Percentiles rank a stretch among this genome's conserved stretches.
Conservation (phyloP, 2,113 vertebrate genomes). For the Felis catus region DNA sequence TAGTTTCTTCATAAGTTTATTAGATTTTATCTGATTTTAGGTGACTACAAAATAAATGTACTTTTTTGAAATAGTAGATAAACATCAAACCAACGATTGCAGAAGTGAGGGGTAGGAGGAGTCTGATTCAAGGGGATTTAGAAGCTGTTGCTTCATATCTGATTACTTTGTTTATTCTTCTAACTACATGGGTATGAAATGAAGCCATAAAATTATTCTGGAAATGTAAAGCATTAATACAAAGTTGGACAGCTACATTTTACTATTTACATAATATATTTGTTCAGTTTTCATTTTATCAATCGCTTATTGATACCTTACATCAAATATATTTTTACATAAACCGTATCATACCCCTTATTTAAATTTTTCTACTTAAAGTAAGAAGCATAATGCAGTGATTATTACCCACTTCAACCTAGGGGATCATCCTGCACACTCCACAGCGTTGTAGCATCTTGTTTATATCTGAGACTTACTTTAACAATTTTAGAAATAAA, state of each 20-base stretch:
- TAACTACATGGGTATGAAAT: not conserved
- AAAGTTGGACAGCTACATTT: not conserved
- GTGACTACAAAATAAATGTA: not conserved
- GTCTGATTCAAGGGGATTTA: not conserved
- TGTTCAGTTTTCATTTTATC: not conserved
- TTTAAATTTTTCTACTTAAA: constrained; percentile 57
- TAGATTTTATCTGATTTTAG: not conserved
- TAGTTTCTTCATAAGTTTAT: not conserved
- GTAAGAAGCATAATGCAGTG: not conserved
- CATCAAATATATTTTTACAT: not conserved
- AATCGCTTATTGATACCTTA: not conserved
- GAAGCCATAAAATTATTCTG: not conserved
- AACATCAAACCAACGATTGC: not conserved
- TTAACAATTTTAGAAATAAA: constrained; percentile 76
- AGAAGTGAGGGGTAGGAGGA: not conserved
- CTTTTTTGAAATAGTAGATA: not conserved
- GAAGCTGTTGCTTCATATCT: not conserved
- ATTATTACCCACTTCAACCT: constrained; percentile 57
- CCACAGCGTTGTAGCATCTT: constrained; percentile 21
- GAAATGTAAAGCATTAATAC: not conserved
- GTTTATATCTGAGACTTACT: constrained; percentile 63
- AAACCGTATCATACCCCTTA: not conserved
- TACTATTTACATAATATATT: not conserved
- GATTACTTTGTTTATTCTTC: not conserved
- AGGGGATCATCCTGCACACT: constrained; percentile 46